Conservation (phyloP, 2,888 invertebrate species). For the Mellilla xanthometata region DNA sequence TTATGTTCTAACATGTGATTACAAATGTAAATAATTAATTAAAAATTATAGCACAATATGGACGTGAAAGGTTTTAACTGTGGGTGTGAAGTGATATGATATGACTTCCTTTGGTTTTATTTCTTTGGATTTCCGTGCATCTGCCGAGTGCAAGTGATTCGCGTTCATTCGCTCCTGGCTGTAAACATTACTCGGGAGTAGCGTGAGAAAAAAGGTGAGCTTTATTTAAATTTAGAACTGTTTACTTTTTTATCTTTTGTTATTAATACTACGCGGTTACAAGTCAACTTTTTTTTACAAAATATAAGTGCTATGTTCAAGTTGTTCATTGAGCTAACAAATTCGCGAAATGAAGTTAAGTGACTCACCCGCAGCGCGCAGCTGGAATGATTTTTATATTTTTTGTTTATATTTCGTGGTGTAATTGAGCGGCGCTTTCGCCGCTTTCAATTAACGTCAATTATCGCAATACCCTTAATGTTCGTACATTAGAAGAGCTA, state of each 20-base stretch:
- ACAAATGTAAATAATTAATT: conserved; percentile 66
- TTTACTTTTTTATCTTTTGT: conserved; percentile 2
- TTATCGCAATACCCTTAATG: conserved; percentile 32
- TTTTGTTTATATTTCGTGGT: conserved; percentile 40
- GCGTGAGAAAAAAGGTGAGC: conserved; percentile 9
- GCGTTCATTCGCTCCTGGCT: conserved; percentile 2
- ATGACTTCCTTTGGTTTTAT: conserved; percentile 44
- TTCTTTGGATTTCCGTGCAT: conserved; percentile 28
- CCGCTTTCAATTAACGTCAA: conserved; percentile 41
- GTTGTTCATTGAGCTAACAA: too few species aligned
- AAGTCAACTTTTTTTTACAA: too few species aligned
- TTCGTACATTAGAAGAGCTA: conserved; percentile 14
- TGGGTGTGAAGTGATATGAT: conserved; percentile 61
- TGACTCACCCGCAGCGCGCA: conserved; percentile 25
- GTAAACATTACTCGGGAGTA: background rate
- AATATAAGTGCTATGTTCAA: too few species aligned
- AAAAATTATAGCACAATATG: conserved; percentile 62
- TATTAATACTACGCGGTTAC: too few species aligned
- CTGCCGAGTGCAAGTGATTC: conserved; percentile 30
- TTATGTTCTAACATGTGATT: conserved; percentile 63
- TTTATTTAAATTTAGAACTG: conserved; percentile 6
- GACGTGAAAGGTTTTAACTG: conserved; percentile 62
- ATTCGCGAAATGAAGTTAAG: background rate
- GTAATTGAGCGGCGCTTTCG: conserved; percentile 33
- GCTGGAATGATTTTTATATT: conserved; percentile 36